phyloP scores from a whole-genome alignment of 92 coral and sea anemone species.

The Parazoanthus atlanticus region DNA sequence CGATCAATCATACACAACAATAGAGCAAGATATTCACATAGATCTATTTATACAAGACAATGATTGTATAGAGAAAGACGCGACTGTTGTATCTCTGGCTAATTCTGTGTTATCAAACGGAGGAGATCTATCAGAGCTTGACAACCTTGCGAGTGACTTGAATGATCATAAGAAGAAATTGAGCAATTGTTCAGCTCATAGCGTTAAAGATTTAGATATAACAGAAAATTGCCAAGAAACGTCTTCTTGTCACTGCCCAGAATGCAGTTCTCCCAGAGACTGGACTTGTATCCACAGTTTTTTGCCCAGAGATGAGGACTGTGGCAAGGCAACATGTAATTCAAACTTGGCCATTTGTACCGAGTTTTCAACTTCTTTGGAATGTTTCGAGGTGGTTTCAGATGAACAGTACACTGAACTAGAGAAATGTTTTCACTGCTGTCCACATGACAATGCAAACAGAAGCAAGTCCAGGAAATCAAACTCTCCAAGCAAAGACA shows the following conservation, averaged over 20 bases:
- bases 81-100: neutral
- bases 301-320: neutral
- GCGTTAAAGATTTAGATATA: neutral
- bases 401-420: slow-evolving; percentile 24
- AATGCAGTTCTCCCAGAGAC: neutral
- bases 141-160: neutral
- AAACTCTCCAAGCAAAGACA: slow-evolving; percentile 58
- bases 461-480: slow-evolving; percentile 46
- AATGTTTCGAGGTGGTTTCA: slow-evolving; percentile 76
- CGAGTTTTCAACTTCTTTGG: slow-evolving; percentile 68
- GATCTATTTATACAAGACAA: neutral
- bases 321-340: neutral
- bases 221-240: neutral
- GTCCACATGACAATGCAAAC: slow-evolving; percentile 51
- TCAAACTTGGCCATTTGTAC: slow-evolving; percentile 27
- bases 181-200: neutral
- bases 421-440: slow-evolving; percentile 39
- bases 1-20: neutral
- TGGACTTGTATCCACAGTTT: slow-evolving; percentile 21
- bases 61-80: neutral
- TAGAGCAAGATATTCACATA: neutral
- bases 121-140: neutral
- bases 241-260: neutral
- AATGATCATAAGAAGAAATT: neutral
- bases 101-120: neutral